Percentiles rank a stretch among this genome's conserved stretches.
Evolutionary conservation across 2,797 vertebrate genomes (phyloP).

Genomic region (Amazona ochrocephala): DNA sequence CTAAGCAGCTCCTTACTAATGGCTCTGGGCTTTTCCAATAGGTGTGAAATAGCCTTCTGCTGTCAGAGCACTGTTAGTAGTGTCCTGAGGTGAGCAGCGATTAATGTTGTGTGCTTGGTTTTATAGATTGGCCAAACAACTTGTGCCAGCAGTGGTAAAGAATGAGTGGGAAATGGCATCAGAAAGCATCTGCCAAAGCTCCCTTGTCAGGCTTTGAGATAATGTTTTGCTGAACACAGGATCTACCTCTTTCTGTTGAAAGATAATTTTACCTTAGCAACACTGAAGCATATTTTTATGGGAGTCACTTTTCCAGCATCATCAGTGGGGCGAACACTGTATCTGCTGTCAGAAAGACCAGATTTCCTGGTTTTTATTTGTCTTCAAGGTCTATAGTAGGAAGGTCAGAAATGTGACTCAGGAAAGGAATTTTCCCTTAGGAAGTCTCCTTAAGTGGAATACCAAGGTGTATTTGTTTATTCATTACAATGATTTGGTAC

Average conservation of each 20-base stretch:
- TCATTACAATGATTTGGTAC: not conserved
- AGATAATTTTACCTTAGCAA: not conserved
- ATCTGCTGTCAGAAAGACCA: not conserved
- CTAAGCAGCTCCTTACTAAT: not conserved
- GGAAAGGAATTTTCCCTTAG: not conserved
- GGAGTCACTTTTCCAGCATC: not conserved
- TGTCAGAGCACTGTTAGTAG: fast-evolving
- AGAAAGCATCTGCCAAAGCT: not conserved
- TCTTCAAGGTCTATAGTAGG: not conserved
- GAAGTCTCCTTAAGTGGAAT: not conserved
- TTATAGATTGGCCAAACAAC: not conserved
- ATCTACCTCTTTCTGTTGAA: not conserved
- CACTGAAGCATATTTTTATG: not conserved
- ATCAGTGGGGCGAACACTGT: not conserved
- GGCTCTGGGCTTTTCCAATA: not conserved
- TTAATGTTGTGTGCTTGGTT: not conserved
- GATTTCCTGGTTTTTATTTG: not conserved
- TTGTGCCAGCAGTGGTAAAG: not conserved
- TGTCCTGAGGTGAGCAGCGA: fast-evolving
- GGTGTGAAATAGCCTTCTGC: not conserved
- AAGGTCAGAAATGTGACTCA: not conserved
- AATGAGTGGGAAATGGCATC: not conserved
- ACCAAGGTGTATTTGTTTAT: not conserved
- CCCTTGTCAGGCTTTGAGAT: not conserved
- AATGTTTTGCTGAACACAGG: not conserved